A percentile compares a stretch with the other conserved stretches of the same genome.
Evolutionary conservation across 2,888 invertebrate species (phyloP).

Genomic region (Drosophila putrida): DNA sequence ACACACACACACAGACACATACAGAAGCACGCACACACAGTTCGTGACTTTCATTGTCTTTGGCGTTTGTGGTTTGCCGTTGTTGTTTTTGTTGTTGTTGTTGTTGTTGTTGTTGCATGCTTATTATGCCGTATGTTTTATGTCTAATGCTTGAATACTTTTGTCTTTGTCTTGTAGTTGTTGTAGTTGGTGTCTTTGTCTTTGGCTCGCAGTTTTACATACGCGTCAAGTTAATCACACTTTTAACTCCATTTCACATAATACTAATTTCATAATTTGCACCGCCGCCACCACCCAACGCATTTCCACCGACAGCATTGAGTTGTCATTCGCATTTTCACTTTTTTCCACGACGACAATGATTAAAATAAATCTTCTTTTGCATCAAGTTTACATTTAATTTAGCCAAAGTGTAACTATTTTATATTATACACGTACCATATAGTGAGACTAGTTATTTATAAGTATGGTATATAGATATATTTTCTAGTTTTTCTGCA

Average conservation of each 20-base stretch:
- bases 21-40: conserved; percentile 23
- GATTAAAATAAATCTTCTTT: conserved; percentile 48
- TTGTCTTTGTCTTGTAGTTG: conserved; percentile 37
- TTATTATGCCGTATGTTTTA: conserved; percentile 68
- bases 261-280: conserved; percentile 80
- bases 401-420: conserved; percentile 56
- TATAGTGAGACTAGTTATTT: conserved; percentile 1
- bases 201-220: conserved; percentile 45
- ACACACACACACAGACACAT: conserved; percentile 18
- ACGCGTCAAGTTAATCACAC: conserved; percentile 74
- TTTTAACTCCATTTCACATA: conserved; percentile 81
- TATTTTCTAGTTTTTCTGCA: conserved; percentile 7
- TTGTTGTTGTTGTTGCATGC: conserved; percentile 19
- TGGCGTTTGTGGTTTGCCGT: conserved; percentile 49
- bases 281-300: conserved; percentile 59
- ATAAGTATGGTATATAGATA: not conserved
- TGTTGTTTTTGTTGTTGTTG: conserved; percentile 13
- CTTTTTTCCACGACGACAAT: conserved; percentile 51
- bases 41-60: conserved; percentile 77
- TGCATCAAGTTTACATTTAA: conserved; percentile 51
- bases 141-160: conserved; percentile 45
- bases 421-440: conserved; percentile 2
- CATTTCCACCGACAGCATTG: conserved; percentile 40
- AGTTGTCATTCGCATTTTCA: conserved; percentile 51
- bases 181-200: conserved; percentile 8